Evolutionary conservation across 2,113 vertebrate genomes (phyloP), one percentile per base, ranked within the genome.

Genomic region (Leptobrachium leishanense): DNA sequence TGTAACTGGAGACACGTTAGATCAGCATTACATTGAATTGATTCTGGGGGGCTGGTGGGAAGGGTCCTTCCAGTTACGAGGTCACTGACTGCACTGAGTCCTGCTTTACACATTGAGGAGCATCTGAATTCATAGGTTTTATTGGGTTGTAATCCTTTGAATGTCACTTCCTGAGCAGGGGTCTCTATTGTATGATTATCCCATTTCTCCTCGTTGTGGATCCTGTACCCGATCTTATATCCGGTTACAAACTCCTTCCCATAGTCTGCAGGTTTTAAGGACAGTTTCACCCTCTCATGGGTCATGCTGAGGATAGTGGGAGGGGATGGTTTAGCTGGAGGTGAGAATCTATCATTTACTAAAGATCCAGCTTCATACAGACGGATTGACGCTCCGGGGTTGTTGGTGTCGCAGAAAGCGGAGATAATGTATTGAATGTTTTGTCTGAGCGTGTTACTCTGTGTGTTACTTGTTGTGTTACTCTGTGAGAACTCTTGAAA

Each of bases 281-380:
- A 62, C 39, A 80, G 50, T 43, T 76, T 66, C 2, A 76, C 54
- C 15, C 11, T 0, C 20, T 77, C 42, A 39, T 81, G 55, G 10
- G 6, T n/a, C 12, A 6, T 2, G n/a, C 5, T 11, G 1, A 0
- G n/a, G 10, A 68, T 20, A 2, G 9, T 7, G 0, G 68, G 20
- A 46, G 0, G 39, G 57, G 54, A 55, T 78, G 54, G 31, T 66
- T 78, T 83, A 50, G 76, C 39, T 4, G 83, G 84, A 9, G 81
- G 31, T 43, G 72, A 55, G 46, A 86, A 85, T 44, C 9, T 64
- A 2, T 40, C 10, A 11, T 1, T 76, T 64, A 81, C 13, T n/a
- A 72, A 66, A 6, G 8, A 20, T 41, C 57, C 82, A 2, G 74
- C 65, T 41, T 50, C 31, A 63, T 79, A 84, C 41, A 82, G 43